A percentile compares a stretch with the other conserved stretches of the same genome.
These are phyloP conservation scores for Xyrichtys novacula DNA, from an alignment of 2,797 vertebrate species.

Conservation along the genomic window DNA sequence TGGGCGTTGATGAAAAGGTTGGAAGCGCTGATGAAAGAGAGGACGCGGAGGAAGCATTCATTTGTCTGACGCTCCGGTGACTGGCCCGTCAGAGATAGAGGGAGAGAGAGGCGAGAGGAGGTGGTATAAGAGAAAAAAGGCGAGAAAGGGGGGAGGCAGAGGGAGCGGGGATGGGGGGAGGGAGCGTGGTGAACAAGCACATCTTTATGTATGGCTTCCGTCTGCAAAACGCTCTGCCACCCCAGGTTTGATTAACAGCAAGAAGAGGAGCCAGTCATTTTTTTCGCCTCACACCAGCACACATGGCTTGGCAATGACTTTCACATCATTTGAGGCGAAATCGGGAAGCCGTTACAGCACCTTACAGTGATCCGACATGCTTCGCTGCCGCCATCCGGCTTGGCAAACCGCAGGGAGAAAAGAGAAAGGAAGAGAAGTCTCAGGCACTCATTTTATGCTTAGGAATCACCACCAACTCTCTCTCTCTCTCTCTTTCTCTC, in stretches of 20 bases:
- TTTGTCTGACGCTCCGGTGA: constrained; percentile 76
- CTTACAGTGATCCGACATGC: constrained; percentile 80
- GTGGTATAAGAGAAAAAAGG: constrained; percentile 27
- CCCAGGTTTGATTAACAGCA: constrained; percentile 78
- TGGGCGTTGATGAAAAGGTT: constrained; percentile 82
- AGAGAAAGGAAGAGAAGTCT: constrained; percentile 59
- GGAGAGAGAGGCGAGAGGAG: constrained; percentile 25
- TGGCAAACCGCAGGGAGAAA: constrained; percentile 60
- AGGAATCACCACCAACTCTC: constrained; percentile 43
- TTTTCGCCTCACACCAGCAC: constrained; percentile 71
- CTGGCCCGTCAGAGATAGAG: constrained; percentile 54
- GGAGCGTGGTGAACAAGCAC: constrained; percentile 72
- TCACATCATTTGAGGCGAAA: constrained; percentile 82
- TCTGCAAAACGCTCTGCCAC: constrained; percentile 72
- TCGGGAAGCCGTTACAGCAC: constrained; percentile 77
- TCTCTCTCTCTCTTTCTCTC: constrained; percentile 14
- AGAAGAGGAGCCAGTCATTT: constrained; percentile 73
- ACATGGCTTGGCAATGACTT: constrained; percentile 79
- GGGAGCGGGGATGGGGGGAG: background rate
- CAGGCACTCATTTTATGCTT: constrained; percentile 58
- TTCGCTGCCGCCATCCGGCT: constrained; percentile 75
- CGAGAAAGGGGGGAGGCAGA: background rate
- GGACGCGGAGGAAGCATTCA: constrained; percentile 70
- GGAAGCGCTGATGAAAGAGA: constrained; percentile 78
- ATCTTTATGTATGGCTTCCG: constrained; percentile 84